Evolutionary conservation across 2,113 vertebrate genomes (phyloP).

Genomic region (Protobothrops flavoviridis): DNA sequence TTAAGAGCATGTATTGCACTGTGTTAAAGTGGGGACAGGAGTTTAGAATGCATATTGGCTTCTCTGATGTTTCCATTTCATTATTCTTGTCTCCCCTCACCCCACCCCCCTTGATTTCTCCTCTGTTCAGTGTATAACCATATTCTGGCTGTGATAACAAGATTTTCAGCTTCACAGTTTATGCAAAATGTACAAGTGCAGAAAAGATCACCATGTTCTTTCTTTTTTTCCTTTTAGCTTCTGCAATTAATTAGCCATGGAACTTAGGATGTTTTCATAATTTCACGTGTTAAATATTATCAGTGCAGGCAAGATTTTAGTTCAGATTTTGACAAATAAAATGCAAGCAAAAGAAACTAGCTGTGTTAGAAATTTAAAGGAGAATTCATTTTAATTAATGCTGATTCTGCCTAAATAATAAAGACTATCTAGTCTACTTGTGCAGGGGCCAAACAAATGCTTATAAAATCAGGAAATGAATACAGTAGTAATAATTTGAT

Average conservation of each 20-base stretch:
- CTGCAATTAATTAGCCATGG: background rate
- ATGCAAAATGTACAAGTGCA: background rate
- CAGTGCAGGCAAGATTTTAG: background rate
- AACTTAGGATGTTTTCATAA: background rate
- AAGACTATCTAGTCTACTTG: background rate
- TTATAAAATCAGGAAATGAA: background rate
- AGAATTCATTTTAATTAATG: background rate
- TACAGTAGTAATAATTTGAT: background rate
- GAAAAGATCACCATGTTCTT: slow-evolving; percentile 11
- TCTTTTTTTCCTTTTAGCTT: background rate
- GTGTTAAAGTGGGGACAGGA: background rate
- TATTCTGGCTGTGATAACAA: background rate
- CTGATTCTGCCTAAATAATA: background rate
- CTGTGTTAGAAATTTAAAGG: background rate
- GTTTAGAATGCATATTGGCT: background rate
- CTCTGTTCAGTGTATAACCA: background rate
- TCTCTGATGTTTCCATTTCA: background rate
- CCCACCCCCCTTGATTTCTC: background rate
- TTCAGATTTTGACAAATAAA: background rate
- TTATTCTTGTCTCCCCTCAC: background rate
- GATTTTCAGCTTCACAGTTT: slow-evolving; percentile 15
- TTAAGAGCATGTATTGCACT: background rate
- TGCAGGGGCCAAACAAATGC: background rate
- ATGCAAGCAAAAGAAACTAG: background rate
- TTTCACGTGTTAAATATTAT: slow-evolving; percentile 15